These are phyloP conservation scores for Syndactyla subalaris DNA, from an alignment of 2,797 vertebrate genomes.

Conservation along the genomic window DNA sequence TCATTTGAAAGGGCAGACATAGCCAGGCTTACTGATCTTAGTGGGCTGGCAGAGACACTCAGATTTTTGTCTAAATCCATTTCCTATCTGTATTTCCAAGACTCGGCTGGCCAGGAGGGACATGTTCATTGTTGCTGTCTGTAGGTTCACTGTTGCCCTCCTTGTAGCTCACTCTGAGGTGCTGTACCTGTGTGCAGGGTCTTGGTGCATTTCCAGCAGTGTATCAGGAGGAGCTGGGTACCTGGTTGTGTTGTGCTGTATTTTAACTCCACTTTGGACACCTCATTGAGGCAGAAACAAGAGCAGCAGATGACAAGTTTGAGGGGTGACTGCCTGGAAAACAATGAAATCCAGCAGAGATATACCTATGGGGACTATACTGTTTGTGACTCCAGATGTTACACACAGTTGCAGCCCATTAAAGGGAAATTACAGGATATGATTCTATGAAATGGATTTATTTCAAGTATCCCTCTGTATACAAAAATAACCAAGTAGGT, in stretches of 20 bases:
- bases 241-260: not conserved
- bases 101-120: not conserved
- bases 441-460: constrained; percentile 21
- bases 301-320: not conserved
- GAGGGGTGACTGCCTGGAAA: constrained; percentile 6
- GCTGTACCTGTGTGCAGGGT: not conserved
- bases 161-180: not conserved
- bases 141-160: not conserved
- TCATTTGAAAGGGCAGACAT: not conserved
- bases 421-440: constrained; percentile 17
- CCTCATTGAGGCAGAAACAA: not conserved
- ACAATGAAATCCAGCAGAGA: not conserved
- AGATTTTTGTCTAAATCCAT: not conserved
- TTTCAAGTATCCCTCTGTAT: not conserved
- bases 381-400: constrained; percentile 22
- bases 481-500: constrained; percentile 13
- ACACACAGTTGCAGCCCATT: not conserved
- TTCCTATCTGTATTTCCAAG: not conserved
- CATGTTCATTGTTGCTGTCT: fast-evolving
- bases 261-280: not conserved
- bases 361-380: not conserved
- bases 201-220: not conserved
- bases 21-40: not conserved
- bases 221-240: not conserved
- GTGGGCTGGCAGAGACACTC: not conserved